Evolutionary conservation across 2,888 invertebrate genomes (phyloP).

Genomic region (Torymus auratus): DNA sequence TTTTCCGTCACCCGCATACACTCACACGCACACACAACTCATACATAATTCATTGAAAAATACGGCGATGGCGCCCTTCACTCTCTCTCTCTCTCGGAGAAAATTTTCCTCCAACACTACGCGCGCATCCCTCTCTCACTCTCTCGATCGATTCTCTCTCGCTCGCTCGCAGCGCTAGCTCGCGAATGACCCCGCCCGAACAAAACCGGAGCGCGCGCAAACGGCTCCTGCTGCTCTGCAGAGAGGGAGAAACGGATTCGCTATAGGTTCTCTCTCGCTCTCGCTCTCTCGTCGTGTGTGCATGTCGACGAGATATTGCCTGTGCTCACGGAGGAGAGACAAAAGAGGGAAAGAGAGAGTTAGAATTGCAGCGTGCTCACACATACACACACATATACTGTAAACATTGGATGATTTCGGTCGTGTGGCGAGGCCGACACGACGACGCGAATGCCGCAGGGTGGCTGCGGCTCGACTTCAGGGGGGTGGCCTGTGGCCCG

Average conservation of each 20-base stretch:
- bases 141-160: conserved; percentile 44
- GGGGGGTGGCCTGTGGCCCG: too few species aligned
- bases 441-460: background rate
- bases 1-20: background rate
- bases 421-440: conserved; percentile 1
- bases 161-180: conserved; percentile 1
- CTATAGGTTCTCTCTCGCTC: too few species aligned
- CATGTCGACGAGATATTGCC: conserved; percentile 32
- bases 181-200: conserved; percentile 51
- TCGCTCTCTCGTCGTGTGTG: background rate
- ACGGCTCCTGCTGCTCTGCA: background rate
- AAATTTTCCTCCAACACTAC: too few species aligned
- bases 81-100: too few species aligned
- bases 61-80: background rate
- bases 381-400: background rate
- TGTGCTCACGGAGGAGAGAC: background rate
- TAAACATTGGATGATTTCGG: conserved; percentile 19
- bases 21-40: background rate
- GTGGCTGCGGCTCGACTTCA: too few species aligned
- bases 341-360: conserved; percentile 7
- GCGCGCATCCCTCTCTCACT: background rate
- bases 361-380: background rate
- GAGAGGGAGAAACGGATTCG: conserved; percentile 19
- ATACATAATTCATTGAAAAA: conserved; percentile 43
- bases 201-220: conserved; percentile 26